Evolutionary conservation across 2,888 invertebrate species (phyloP).

Genomic region (Zootermopsis nevadensis): DNA sequence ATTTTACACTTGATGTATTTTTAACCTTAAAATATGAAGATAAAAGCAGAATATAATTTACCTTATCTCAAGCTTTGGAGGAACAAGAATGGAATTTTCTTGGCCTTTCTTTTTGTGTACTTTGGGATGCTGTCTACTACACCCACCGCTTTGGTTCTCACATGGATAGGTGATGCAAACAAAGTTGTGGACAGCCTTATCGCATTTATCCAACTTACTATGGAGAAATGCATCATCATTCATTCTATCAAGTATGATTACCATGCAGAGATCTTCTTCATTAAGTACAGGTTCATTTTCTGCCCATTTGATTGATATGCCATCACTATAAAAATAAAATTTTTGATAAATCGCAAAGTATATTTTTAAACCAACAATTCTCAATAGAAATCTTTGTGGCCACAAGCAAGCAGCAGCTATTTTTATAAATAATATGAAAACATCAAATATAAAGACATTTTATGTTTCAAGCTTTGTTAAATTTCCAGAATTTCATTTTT

Average conservation of each 20-base stretch:
- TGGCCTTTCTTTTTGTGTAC: neutral
- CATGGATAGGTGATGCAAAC: neutral
- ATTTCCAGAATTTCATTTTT: too few relatives aligned
- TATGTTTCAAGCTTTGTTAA: too few relatives aligned
- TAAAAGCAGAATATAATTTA: neutral
- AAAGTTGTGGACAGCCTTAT: neutral
- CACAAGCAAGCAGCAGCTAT: too few relatives aligned
- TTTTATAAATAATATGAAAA: too few relatives aligned
- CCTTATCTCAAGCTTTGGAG: conserved; percentile 30
- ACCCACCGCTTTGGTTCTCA: neutral
- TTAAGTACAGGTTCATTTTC: neutral
- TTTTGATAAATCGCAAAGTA: too few relatives aligned
- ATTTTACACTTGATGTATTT: too few relatives aligned
- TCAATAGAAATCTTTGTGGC: too few relatives aligned
- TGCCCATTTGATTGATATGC: neutral
- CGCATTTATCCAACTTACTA: neutral
- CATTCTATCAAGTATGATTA: neutral
- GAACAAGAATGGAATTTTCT: neutral
- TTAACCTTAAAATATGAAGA: too few relatives aligned
- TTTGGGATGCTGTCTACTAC: neutral
- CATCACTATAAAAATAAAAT: too few relatives aligned
- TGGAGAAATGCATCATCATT: neutral
- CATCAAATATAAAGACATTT: too few relatives aligned
- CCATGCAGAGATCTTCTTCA: neutral
- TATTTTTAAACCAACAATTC: too few relatives aligned